Evolutionary conservation across 2,888 invertebrate species (phyloP), one percentile per base, ranked within the genome.

Genomic region (Euphydryas editha): DNA sequence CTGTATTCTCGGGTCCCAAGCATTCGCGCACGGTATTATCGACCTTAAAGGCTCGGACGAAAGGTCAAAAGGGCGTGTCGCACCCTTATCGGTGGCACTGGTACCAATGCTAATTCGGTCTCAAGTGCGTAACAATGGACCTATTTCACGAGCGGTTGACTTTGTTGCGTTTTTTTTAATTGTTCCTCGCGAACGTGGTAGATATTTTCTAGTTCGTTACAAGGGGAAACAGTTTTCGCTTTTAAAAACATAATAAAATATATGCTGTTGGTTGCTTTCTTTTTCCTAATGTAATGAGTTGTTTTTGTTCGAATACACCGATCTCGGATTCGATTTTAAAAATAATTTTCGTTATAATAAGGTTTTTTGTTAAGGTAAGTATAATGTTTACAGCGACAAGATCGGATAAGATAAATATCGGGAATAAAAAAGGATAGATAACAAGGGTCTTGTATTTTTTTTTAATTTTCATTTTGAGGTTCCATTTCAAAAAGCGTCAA

Each of bases 131-230:
- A 60, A 71, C 71, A 71, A 71, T 71, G 66, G 61, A 54, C 59
- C 59, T 68, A 69, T 71, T 71, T 69, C 64, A 71, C 69, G 69
- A 64, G 51, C 59, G 49, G 37, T 39, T 63, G 46, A 54, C 69
- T 71, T 71, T 66, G 69, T 62, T 54, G 59, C 64, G 10, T 61
- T 59, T 54, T 54, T 69, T 65, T 69, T 69, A 66, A 66, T 66
- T 57, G 57, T 65, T 61, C 21, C 21, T 20, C 24, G 24, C n/a
- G 36, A 54, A 54, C 24, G 21, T 54, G 30, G 13, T 54, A 54
- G 30, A 36, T 36, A n/a, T 54, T 54, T 54, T 54, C 54, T 54
- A 54, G 21, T 51, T 24, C 51, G 30, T 54, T 36, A 54, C 54
- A 54, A 30, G 21, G 4, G 17, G n/a, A 15, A 51, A 51, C 30